Base-by-base conservation (phyloP, 2,113 vertebrate genomes). In the Peromyscus polionotus region DNA sequence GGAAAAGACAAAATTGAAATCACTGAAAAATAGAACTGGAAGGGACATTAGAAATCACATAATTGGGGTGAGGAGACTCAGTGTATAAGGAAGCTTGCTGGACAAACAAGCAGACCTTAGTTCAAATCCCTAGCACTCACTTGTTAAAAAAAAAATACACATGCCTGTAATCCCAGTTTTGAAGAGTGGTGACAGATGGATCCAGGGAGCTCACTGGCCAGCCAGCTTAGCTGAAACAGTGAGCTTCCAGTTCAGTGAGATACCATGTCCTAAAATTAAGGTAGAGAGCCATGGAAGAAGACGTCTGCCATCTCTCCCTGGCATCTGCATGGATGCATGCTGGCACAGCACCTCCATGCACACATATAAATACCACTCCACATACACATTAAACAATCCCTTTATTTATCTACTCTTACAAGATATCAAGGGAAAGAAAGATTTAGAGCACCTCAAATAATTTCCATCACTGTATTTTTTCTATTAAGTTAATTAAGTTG, bases 1-100 rank as follows among this genome's bases (percentile, higher is more conserved):
- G 42, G 83, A 70, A 93, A 59, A 81, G 77, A 72, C 20, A 61
- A 33, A 91, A 83, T 20, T 28, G n/a, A 89, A 95, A 95, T 90
- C 70, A 88, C 76, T 77, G 39, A 89, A 91, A 95, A 84, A 48
- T 1, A 77, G 88, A 94, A 28, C 61, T 87, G 42, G 48, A 51
- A 95, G 33, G 83, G 79, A 73, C 20, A 17, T 91, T 59, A 87
- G 80, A 80, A 90, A 92, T 68, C 65, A 94, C 33, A 42, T 51
- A 31, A 24, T 26, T 67, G 42, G 42, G 84, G 17, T 22, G 42
- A 45, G 31, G 17, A 86, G 63, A 86, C 63, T 86, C 5, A 0
- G 57, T 68, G 11, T 48, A 22, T 48, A 67, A 86, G 63, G 67
- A 68, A 48, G 42, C 42, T 68, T 48, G 42, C 28, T 63, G 59